Percentiles rank a stretch among this genome's conserved stretches.
phyloP scores from a whole-genome alignment of 2,888 invertebrate species.

The Pseudeuparius sepicola region DNA sequence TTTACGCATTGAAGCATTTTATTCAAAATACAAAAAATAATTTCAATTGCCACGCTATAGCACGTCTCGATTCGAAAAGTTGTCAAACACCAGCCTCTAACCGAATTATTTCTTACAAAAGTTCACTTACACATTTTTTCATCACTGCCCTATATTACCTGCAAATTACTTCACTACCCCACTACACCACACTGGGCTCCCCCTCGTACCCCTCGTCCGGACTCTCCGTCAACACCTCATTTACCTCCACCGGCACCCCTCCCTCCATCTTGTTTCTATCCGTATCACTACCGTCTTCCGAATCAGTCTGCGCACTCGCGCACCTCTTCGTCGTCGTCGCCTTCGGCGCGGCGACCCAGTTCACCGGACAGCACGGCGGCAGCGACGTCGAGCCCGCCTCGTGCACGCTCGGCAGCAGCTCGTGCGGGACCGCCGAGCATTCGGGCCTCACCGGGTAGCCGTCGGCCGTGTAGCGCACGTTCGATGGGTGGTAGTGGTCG shows the following conservation, averaged over 20 bases:
- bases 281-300: constrained; percentile 22
- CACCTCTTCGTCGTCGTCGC: constrained; percentile 24
- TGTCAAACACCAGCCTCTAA: too few relatives aligned
- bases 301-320: constrained; percentile 33
- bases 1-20: too few relatives aligned
- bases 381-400: constrained; percentile 45
- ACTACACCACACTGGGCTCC: constrained; percentile 30
- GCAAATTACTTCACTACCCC: too few relatives aligned
- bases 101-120: too few relatives aligned
- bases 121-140: too few relatives aligned
- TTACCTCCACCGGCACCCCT: constrained; percentile 13
- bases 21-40: too few relatives aligned
- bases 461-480: constrained; percentile 52
- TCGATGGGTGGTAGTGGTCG: constrained; percentile 42
- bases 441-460: constrained; percentile 48
- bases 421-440: constrained; percentile 10
- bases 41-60: too few relatives aligned
- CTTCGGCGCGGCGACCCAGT: constrained; percentile 41
- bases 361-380: constrained; percentile 38
- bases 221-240: constrained; percentile 30
- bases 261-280: constrained; percentile 14
- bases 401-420: neutral
- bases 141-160: too few relatives aligned
- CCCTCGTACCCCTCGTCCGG: constrained; percentile 34
- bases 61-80: too few relatives aligned